phyloP scores from a whole-genome alignment of 2,113 vertebrate species.

The human (Homo sapiens) region GRCh38 chr5:144588001-144588500 shows the following conservation, averaged over 20 bases:
- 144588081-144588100: not conserved
- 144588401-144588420: not conserved
- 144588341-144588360: not conserved
- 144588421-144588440: not conserved
- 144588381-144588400: not conserved
- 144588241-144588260: not conserved
- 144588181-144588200: not conserved
- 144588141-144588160: not conserved
- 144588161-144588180: not conserved
- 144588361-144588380: not conserved
- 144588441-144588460: no score
- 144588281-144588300: not conserved
- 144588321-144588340: not conserved
- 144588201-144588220: not conserved
- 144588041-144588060: not conserved
- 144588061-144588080: not conserved
- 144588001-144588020: not conserved
- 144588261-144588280: not conserved
- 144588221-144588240: not conserved
- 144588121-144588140: not conserved
- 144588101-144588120: not conserved
- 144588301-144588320: not conserved
- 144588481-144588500: no score
- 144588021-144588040: constrained; percentile 7
- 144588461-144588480: no score